Base-by-base conservation (phyloP, 2,888 invertebrate species). In the Hedya salicella region DNA sequence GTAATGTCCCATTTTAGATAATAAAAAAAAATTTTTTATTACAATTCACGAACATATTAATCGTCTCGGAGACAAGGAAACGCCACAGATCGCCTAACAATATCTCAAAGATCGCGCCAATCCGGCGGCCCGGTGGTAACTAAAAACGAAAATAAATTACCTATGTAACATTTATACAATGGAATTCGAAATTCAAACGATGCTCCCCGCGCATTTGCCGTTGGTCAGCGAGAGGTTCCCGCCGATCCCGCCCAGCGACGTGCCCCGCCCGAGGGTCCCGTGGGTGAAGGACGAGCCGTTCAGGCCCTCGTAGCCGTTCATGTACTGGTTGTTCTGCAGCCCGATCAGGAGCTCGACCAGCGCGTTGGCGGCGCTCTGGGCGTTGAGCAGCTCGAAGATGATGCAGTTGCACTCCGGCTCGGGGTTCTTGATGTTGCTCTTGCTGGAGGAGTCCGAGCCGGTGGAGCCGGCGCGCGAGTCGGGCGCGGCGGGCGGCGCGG, bases 361-460 rank as follows among this genome's bases (percentile, higher is more conserved):
- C 0, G 92, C 91, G 71, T 93, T 93, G 11, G 88, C 83, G 0
- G 93, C 88, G 68, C 86, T 86, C 49, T 91, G 90, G 0, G 91
- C 89, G 79, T 88, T 91, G 0, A 93, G 75, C 0, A 93, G 69
- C 65, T 92, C 91, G 71, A 89, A 89, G 8, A 92, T 84, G 9
- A 92, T 85, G 72, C 93, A 93, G 69, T 92, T 91, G 78, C 93
- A 93, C 48, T 92, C 91, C 0, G 90, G 88, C 42, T 91, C 91
- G 0, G 89, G 85, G 68, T 82, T 87, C 62, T 85, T 86, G 14
- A 80, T 71, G 3, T 77, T 77, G 64, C 81, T 83, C 56, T 86
- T 88, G 3, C 77, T 81, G 71, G 83, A 83, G 0, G 84, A 83
- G 14, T 75, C 82, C 9, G 88, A 85, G 68, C 81, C 82, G 2